Evolutionary conservation across 1,140 invertebrate genomes (phyloP).

Genomic region (Thaumetopoea pityocampa): DNA sequence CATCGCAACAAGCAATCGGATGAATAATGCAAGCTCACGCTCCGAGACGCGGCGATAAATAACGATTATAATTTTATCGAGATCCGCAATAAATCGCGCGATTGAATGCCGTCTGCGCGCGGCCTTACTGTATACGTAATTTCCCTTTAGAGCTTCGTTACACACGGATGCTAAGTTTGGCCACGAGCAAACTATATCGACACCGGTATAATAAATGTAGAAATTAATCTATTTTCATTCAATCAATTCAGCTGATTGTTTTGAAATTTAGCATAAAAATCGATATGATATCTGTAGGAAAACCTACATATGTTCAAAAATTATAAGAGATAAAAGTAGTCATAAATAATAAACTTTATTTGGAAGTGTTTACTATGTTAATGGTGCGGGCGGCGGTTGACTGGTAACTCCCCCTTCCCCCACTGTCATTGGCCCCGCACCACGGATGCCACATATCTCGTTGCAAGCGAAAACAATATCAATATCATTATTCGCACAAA

Average conservation of each 20-base stretch:
- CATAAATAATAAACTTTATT: too few species aligned
- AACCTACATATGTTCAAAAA: too few species aligned
- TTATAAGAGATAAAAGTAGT: too few species aligned
- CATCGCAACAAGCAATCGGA: constrained; percentile 19
- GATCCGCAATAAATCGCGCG: constrained; percentile 23
- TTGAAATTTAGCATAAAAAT: too few species aligned
- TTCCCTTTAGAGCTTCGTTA: constrained; percentile 4
- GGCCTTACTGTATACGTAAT: constrained; percentile 11
- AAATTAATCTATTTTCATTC: background rate
- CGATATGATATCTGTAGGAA: too few species aligned
- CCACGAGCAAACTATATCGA: background rate
- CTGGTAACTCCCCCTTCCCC: too few species aligned
- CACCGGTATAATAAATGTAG: background rate
- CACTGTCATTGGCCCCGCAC: too few species aligned
- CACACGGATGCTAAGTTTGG: background rate
- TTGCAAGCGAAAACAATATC: too few species aligned
- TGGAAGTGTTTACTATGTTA: too few species aligned
- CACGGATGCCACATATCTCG: too few species aligned
- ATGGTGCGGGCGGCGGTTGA: too few species aligned
- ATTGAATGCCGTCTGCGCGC: constrained; percentile 17
- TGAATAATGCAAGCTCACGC: constrained; percentile 27
- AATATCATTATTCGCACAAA: too few species aligned
- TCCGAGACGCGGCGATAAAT: constrained; percentile 20
- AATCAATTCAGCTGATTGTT: background rate
- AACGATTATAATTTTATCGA: constrained; percentile 27